Base-by-base conservation (phyloP, 2,797 vertebrate genomes). In the Chiloscyllium punctatum region DNA sequence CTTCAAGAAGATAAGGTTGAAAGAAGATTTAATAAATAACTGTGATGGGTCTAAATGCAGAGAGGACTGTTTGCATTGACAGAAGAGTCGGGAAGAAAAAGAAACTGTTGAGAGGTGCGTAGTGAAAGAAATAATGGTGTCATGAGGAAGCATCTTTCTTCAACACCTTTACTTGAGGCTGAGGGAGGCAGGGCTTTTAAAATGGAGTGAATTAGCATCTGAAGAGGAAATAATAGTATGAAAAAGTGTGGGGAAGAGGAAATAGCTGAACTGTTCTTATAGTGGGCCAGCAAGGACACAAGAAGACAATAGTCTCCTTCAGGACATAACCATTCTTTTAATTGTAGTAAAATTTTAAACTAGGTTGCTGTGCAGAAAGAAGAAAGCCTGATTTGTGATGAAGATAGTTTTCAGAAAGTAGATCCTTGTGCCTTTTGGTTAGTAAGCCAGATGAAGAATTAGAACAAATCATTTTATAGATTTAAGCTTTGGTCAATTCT, bases 401-500 rank as follows among this genome's bases (percentile, higher is more conserved):
- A n/a, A n/a, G 30, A 66, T 62, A 42, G 57, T 77, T 92, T 37
- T 92, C 69, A n/a, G n/a, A 42, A 25, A 69, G n/a, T 66, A 25
- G 57, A 8, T 9, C 62, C 25, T 66, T 42, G n/a, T 92, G 62
- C 66, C 62, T 9, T 4, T 11, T 13, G n/a, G 62, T 2, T 23
- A 25, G 3, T 42, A 92, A 69, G 27, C 8, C 37, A 11, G n/a
- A 69, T 69, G 68, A 66, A 66, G 66, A 37, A 69, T 68, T 69
- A 69, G n/a, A n/a, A 37, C 62, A 69, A 69, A 69, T 92, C 66
- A 92, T 69, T 69, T 37, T 21, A 25, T 23, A 69, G 7, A n/a
- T 92, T 92, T 42, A 68, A 69, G n/a, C n/a, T 69, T n/a, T 66
- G 42, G 90, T 69, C 90, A 92, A 92, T 25, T 69, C 62, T 92